Evolutionary conservation across 2,113 vertebrate genomes (phyloP).

Genomic region (Crotalus helleri): DNA sequence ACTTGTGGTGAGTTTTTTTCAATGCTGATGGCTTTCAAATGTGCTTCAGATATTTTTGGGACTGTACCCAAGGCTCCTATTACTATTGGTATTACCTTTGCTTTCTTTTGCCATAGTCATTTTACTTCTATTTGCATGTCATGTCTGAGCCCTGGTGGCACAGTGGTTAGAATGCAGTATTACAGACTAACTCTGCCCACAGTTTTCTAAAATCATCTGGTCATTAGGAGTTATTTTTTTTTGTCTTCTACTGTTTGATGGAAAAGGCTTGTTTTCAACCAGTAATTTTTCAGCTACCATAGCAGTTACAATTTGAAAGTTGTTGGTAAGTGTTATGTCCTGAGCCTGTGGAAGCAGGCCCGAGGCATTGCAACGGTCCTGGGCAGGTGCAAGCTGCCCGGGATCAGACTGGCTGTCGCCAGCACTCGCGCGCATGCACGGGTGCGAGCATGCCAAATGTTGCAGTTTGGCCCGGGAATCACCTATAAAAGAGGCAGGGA

Average conservation of each 20-base stretch:
- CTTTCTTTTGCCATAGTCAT: neutral
- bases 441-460: no score
- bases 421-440: no score
- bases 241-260: neutral
- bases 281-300: neutral
- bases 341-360: no score
- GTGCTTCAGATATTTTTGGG: neutral
- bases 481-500: no score
- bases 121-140: neutral
- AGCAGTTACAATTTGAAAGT: neutral
- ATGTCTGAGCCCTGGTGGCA: neutral
- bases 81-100: neutral
- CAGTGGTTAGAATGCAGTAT: neutral
- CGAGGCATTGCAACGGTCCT: no score
- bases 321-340: neutral
- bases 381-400: no score
- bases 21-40: neutral
- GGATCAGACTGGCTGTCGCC: no score
- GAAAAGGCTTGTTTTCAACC: neutral
- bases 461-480: no score
- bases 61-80: neutral
- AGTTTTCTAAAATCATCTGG: neutral
- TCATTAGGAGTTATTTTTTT: neutral
- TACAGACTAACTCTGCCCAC: neutral
- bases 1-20: neutral